These are phyloP conservation scores for Chroicocephalus ridibundus DNA, from an alignment of 2,113 vertebrate species.

Conservation along the genomic window DNA sequence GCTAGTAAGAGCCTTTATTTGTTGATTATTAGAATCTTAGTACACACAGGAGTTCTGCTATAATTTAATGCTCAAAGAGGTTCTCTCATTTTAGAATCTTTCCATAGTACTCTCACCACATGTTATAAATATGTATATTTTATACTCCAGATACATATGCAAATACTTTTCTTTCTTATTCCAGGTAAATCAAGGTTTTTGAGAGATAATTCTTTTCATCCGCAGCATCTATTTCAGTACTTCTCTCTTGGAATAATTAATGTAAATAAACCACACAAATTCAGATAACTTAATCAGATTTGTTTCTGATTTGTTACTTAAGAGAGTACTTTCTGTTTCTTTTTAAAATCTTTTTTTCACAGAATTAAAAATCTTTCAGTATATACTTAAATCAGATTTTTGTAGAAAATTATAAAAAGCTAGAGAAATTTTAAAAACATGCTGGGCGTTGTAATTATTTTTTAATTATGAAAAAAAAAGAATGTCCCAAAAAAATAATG, in stretches of 20 bases:
- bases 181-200: constrained; percentile 30
- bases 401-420: background rate
- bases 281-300: background rate
- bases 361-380: background rate
- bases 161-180: background rate
- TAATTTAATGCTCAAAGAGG: constrained; percentile 76
- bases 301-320: background rate
- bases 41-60: constrained; percentile 69
- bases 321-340: background rate
- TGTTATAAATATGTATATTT: constrained; percentile 62
- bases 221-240: background rate
- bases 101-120: constrained; percentile 41
- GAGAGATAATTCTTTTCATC: background rate
- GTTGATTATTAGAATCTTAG: constrained; percentile 74
- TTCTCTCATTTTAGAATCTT: constrained; percentile 68
- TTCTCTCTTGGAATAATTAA: background rate
- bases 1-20: constrained; percentile 75
- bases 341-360: background rate
- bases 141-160: constrained; percentile 29
- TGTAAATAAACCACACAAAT: background rate
- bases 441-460: background rate
- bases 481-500: background rate
- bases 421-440: background rate
- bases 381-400: background rate
- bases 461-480: background rate